Conservation (phyloP, 1,140 invertebrate species). For the Apocrypta bakeri region DNA sequence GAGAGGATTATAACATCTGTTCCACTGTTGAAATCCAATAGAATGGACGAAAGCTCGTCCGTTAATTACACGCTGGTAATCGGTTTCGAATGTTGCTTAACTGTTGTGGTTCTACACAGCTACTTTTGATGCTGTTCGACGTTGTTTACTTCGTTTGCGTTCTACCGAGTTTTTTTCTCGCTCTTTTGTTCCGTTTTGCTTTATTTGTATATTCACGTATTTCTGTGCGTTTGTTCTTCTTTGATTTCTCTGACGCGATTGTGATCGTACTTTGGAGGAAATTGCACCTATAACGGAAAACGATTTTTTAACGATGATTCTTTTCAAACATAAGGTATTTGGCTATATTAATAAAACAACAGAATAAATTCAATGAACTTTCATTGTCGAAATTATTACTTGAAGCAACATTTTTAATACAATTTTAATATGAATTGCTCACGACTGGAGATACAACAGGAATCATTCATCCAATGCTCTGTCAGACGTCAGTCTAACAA, state of each 20-base stretch:
- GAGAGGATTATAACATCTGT: not conserved
- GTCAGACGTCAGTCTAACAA: not conserved
- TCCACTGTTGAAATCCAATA: not conserved
- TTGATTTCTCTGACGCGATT: too few relatives aligned
- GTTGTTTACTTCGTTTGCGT: conserved; percentile 5
- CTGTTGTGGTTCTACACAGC: not conserved
- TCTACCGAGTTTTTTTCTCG: not conserved
- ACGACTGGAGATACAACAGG: not conserved
- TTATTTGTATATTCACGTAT: not conserved
- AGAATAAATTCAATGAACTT: too few relatives aligned
- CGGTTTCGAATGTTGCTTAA: conserved; percentile 13
- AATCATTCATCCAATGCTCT: not conserved
- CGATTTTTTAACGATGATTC: not conserved
- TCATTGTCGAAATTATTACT: not conserved
- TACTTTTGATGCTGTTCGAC: not conserved
- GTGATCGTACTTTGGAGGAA: too few relatives aligned
- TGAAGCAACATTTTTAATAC: not conserved
- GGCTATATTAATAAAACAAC: too few relatives aligned
- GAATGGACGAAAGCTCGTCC: not conserved
- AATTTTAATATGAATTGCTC: not conserved
- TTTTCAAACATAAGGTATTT: not conserved
- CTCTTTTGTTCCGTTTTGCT: not conserved
- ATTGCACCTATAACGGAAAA: not conserved
- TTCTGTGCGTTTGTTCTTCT: not conserved
- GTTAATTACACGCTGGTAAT: conserved; percentile 13